Percentiles rank a stretch among this genome's conserved stretches.
These are phyloP conservation scores for Caenorhabditis becei DNA, from an alignment of 2,888 invertebrate species.

Conservation along the genomic window DNA sequence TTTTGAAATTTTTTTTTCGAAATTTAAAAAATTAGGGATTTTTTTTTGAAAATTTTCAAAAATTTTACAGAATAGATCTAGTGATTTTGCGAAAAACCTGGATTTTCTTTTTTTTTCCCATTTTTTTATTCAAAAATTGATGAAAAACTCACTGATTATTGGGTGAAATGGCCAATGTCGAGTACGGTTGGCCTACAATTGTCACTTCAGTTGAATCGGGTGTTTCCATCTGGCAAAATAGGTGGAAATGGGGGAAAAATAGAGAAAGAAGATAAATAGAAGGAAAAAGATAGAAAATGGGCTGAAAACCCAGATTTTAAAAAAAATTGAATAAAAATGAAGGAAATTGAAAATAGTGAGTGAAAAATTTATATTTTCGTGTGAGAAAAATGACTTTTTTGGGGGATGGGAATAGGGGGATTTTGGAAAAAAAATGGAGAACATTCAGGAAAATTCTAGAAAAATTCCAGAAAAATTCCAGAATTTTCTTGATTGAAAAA, in stretches of 20 bases:
- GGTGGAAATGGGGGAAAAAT: neutral
- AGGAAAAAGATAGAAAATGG: too few relatives aligned
- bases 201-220: slow-evolving; percentile 35
- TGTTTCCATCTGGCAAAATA: slow-evolving; percentile 52
- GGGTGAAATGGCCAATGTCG: slow-evolving; percentile 47
- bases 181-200: slow-evolving; percentile 41
- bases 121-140: too few relatives aligned
- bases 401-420: too few relatives aligned
- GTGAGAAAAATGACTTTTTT: slow-evolving; percentile 20
- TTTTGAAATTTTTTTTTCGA: neutral
- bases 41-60: neutral
- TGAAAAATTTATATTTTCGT: neutral
- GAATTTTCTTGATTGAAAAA: too few relatives aligned
- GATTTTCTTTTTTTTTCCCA: neutral
- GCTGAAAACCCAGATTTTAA: neutral
- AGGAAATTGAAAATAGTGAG: neutral
- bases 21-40: neutral
- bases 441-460: neutral
- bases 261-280: neutral
- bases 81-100: neutral
- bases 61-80: too few relatives aligned
- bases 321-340: neutral
- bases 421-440: too few relatives aligned
- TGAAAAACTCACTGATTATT: slow-evolving; percentile 41
- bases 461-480: too few relatives aligned